phyloP scores from a whole-genome alignment of 2,888 invertebrate species.

The Meta bourneti region DNA sequence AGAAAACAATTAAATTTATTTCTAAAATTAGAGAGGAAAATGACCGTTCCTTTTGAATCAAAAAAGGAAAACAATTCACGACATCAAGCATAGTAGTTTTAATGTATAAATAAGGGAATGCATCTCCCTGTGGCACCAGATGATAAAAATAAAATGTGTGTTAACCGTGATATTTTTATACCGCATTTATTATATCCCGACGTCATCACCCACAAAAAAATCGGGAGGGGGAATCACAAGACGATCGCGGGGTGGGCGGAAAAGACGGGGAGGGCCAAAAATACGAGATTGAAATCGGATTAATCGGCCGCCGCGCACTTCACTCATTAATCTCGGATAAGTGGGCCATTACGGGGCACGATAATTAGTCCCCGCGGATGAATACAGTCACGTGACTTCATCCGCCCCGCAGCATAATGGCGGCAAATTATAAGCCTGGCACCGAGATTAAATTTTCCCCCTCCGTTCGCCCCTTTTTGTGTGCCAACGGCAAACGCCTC shows the following conservation, averaged over 20 bases:
- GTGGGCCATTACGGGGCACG: slow-evolving; percentile 75
- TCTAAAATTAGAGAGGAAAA: no score
- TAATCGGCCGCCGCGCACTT: slow-evolving; percentile 70
- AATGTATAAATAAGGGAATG: no score
- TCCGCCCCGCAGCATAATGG: slow-evolving; percentile 73
- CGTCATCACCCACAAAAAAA: neutral
- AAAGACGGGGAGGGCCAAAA: slow-evolving; percentile 50
- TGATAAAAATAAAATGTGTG: no score
- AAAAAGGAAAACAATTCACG: no score
- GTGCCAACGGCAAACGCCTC: slow-evolving; percentile 16
- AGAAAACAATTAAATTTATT: neutral
- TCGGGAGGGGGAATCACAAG: neutral
- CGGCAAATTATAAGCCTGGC: slow-evolving; percentile 75
- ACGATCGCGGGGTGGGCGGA: neutral
- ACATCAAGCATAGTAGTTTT: no score
- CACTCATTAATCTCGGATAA: slow-evolving; percentile 76
- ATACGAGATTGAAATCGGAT: slow-evolving; percentile 75
- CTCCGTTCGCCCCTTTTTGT: slow-evolving; percentile 42
- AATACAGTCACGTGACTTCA: slow-evolving; percentile 76
- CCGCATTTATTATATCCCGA: neutral
- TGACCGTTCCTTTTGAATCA: no score
- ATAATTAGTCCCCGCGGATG: slow-evolving; percentile 77
- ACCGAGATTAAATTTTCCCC: slow-evolving; percentile 73
- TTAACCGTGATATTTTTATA: neutral
- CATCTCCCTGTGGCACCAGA: no score